Evolutionary conservation across 2,113 vertebrate species (phyloP), one percentile per base, ranked within the genome.

Genomic region (Ptilorrhoa leucosticta): DNA sequence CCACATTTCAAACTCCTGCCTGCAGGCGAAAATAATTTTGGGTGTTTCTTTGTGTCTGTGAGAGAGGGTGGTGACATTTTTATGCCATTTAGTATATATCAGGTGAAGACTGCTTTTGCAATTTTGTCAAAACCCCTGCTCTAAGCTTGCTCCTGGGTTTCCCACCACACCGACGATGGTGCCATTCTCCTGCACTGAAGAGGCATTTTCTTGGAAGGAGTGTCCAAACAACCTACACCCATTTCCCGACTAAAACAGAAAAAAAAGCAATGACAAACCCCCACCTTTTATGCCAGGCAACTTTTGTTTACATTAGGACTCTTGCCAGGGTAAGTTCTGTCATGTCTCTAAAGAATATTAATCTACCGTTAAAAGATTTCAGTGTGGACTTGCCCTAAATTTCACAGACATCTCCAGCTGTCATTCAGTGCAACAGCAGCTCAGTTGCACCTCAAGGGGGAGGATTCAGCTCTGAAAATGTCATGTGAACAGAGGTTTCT

Each of bases 131-230:
- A 83, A 33, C 13, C 14, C 11, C 28, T 45, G 28, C 60, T 35
- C 18, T 50, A 30, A 58, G 15, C 40, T 12, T 40, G 33, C 37
- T 48, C 31, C 28, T 80, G 76, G 15, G 11, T 37, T 79, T 89
- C 45, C 47, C 44, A 56, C 44, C 53, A 28, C 14, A 24, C 23
- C 73, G 53, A 1, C 0, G 2, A 66, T 0, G 2, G 7, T 19
- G 40, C 9, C 44, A 33, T 39, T 71, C 48, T 72, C 57, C 37
- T 56, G 24, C 48, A 23, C 20, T 26, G 26, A 75, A 68, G 35
- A 79, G 33, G 21, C 26, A 22, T 22, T 42, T 54, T 48, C 15
- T 50, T 45, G 60, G 42, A 79, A 75, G 27, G 12, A 20, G n/a
- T 77, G 9, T 68, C 45, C 58, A 35, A 71, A 79, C 16, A 80